These are phyloP conservation scores for Vanessa atalanta DNA, from an alignment of 1,140 invertebrate species.

Conservation along the genomic window DNA sequence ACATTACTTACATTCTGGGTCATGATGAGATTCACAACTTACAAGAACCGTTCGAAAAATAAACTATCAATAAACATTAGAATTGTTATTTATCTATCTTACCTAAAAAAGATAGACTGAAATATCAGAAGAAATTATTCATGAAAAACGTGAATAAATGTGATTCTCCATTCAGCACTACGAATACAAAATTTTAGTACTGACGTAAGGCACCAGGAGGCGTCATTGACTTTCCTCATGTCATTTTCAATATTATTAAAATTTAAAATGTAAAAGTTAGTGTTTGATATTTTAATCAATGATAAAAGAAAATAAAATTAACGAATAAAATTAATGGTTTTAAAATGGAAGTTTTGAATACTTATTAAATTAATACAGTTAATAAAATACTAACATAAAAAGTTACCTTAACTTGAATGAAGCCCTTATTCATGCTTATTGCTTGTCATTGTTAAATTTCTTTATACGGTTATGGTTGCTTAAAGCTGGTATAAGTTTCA, in stretches of 20 bases:
- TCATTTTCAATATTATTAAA: conserved; percentile 29
- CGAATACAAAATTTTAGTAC: conserved; percentile 80
- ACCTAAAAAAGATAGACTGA: conserved; percentile 71
- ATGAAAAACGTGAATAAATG: conserved; percentile 80
- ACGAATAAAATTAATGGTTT: not conserved
- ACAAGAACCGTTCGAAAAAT: conserved; percentile 27
- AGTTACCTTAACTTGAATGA: conserved; percentile 23
- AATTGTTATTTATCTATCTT: conserved; percentile 45
- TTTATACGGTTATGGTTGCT: conserved; percentile 14
- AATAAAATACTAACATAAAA: not conserved
- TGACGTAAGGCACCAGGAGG: conserved; percentile 72
- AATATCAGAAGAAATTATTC: conserved; percentile 75
- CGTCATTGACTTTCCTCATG: conserved; percentile 38
- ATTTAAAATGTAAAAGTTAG: conserved; percentile 5
- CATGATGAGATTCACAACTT: conserved; percentile 57
- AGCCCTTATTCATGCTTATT: conserved; percentile 18
- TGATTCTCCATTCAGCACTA: conserved; percentile 80
- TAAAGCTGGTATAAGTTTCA: no score
- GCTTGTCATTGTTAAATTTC: conserved; percentile 45
- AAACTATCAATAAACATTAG: conserved; percentile 23
- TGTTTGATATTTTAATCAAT: no score
- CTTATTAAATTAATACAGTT: not conserved
- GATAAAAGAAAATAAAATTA: no score
- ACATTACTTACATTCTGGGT: conserved; percentile 76
- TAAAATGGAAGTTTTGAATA: not conserved